Evolutionary conservation across 2,888 invertebrate genomes (phyloP).

Genomic region (Hirtodrosophila duncani): DNA sequence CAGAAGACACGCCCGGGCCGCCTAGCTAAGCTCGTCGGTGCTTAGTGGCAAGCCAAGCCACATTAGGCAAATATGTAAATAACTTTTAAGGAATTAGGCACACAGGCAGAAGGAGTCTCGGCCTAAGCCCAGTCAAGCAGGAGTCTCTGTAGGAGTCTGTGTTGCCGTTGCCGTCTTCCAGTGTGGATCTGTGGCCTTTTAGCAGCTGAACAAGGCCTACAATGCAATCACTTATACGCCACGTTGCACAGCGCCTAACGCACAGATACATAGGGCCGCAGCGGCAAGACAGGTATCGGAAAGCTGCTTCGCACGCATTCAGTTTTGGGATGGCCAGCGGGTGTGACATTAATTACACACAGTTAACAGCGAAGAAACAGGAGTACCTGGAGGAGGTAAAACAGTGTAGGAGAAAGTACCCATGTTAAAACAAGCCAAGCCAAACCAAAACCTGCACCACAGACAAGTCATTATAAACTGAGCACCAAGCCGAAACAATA

Average conservation of each 20-base stretch:
- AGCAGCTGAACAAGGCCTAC: slow-evolving; percentile 35
- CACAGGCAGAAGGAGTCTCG: slow-evolving; percentile 33
- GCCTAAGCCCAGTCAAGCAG: too few species aligned
- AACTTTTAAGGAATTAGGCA: slow-evolving; percentile 69
- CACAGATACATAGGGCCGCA: slow-evolving; percentile 10
- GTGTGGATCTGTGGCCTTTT: slow-evolving; percentile 18
- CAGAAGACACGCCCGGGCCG: slow-evolving; percentile 12
- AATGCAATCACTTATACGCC: slow-evolving; percentile 67
- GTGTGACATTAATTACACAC: slow-evolving; percentile 60
- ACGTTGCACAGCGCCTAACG: slow-evolving; percentile 52
- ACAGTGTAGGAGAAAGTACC: slow-evolving; percentile 1
- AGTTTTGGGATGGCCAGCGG: slow-evolving; percentile 22
- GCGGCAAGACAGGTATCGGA: not conserved
- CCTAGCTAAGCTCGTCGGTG: slow-evolving; percentile 38
- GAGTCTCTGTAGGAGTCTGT: too few species aligned
- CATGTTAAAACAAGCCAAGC: not conserved
- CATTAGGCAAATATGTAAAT: slow-evolving; percentile 67
- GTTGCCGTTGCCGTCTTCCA: slow-evolving; percentile 17
- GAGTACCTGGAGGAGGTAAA: not conserved
- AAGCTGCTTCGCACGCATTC: not conserved
- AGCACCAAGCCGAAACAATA: slow-evolving; percentile 15
- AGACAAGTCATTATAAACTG: slow-evolving; percentile 36
- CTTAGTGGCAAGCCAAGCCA: slow-evolving; percentile 58
- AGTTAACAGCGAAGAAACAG: slow-evolving; percentile 10
- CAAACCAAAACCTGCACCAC: slow-evolving; percentile 29